phyloP scores from a whole-genome alignment of 2,888 invertebrate genomes.

The Campoplex nolae region DNA sequence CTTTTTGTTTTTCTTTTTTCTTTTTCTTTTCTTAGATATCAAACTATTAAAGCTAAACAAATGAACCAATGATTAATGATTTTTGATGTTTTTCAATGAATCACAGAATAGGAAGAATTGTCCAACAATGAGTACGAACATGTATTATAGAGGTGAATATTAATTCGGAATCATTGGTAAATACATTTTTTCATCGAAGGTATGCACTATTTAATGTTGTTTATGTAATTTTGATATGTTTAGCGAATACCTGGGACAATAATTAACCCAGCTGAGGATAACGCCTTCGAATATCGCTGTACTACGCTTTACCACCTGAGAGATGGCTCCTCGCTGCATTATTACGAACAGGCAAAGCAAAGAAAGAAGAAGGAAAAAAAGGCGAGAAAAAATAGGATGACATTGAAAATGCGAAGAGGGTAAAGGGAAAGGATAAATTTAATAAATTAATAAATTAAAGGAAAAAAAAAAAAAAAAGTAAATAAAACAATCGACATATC shows the following conservation, averaged over 20 bases:
- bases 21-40: neutral
- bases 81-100: neutral
- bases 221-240: constrained; percentile 73
- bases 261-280: constrained; percentile 87
- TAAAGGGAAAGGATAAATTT: constrained; percentile 50
- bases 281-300: constrained; percentile 73
- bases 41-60: neutral
- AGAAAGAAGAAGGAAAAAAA: neutral
- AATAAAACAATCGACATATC: constrained; percentile 76
- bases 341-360: constrained; percentile 66
- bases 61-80: neutral
- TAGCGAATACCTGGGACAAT: constrained; percentile 93
- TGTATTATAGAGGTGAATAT: constrained; percentile 93
- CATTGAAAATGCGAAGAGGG: constrained; percentile 40
- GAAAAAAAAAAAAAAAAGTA: constrained; percentile 32
- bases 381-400: neutral
- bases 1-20: neutral
- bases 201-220: neutral
- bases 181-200: constrained; percentile 5
- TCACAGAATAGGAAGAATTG: constrained; percentile 92
- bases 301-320: constrained; percentile 80
- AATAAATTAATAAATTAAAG: constrained; percentile 70
- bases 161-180: constrained; percentile 3
- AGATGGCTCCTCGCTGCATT: constrained; percentile 79
- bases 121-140: constrained; percentile 96